Percentiles rank a stretch among this genome's conserved stretches.
Conservation (phyloP, 2,797 vertebrate genomes). For the Platyrinchus mystaceus region DNA sequence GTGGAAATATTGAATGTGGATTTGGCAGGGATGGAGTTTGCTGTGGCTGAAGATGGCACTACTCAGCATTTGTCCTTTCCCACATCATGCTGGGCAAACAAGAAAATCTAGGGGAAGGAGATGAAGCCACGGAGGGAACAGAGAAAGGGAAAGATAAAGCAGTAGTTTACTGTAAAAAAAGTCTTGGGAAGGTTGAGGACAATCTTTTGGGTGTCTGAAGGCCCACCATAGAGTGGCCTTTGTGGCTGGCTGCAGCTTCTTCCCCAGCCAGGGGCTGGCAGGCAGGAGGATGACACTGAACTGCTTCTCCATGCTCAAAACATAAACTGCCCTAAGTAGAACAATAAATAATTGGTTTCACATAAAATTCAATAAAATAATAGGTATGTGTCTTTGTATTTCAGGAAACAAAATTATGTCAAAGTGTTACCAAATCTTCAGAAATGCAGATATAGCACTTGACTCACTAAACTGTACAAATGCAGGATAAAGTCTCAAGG, state of each 20-base stretch:
- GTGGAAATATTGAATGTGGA: neutral
- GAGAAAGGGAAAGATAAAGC: neutral
- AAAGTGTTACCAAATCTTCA: neutral
- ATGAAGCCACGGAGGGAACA: neutral
- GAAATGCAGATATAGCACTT: neutral
- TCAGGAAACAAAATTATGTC: neutral
- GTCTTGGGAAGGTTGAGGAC: neutral
- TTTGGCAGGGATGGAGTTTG: neutral
- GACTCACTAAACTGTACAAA: neutral
- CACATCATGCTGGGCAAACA: accelerated
- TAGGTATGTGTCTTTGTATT: neutral
- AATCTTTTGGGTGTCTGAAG: neutral
- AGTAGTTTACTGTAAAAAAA: neutral
- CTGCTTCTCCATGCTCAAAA: neutral
- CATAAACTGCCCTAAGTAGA: neutral
- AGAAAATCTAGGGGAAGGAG: neutral
- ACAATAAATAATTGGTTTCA: neutral
- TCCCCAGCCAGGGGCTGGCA: neutral
- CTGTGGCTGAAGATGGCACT: neutral
- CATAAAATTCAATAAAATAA: neutral
- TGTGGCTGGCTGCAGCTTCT: neutral
- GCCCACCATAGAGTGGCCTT: accelerated
- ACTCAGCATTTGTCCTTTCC: neutral
- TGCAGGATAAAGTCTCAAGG: neutral
- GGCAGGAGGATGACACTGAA: neutral